Evolutionary conservation across 2,113 vertebrate species (phyloP).

Genomic region (Fulica atra): DNA sequence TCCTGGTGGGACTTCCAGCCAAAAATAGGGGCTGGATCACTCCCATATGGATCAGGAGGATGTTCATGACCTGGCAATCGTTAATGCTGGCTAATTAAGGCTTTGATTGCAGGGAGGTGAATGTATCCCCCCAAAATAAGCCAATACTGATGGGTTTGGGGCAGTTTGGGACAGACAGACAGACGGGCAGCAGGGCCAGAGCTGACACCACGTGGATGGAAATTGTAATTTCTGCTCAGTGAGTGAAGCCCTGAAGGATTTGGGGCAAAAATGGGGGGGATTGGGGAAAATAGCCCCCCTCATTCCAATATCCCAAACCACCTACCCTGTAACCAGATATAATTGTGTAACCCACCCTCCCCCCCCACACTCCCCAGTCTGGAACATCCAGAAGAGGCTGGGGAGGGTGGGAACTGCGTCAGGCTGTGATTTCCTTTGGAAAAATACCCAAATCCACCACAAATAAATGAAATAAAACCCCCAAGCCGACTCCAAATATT

Average conservation of each 20-base stretch:
- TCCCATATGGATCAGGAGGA: background rate
- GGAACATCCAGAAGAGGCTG: background rate
- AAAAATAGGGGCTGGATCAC: background rate
- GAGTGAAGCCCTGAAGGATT: background rate
- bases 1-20: background rate
- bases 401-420: background rate
- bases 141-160: background rate
- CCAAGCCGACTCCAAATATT: accelerated
- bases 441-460: background rate
- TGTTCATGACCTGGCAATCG: accelerated
- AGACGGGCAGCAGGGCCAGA: background rate
- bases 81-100: background rate
- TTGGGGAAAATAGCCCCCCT: accelerated
- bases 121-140: background rate
- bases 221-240: background rate
- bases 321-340: background rate
- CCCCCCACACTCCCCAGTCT: background rate
- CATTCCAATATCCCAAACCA: no score
- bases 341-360: background rate
- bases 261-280: accelerated
- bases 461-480: background rate
- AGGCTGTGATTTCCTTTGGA: slow-evolving; percentile 5
- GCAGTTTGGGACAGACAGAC: background rate
- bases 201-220: slow-evolving; percentile 15
- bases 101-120: background rate